Evolutionary conservation across 2,797 vertebrate genomes (phyloP).

Genomic region (Dryobates pubescens): DNA sequence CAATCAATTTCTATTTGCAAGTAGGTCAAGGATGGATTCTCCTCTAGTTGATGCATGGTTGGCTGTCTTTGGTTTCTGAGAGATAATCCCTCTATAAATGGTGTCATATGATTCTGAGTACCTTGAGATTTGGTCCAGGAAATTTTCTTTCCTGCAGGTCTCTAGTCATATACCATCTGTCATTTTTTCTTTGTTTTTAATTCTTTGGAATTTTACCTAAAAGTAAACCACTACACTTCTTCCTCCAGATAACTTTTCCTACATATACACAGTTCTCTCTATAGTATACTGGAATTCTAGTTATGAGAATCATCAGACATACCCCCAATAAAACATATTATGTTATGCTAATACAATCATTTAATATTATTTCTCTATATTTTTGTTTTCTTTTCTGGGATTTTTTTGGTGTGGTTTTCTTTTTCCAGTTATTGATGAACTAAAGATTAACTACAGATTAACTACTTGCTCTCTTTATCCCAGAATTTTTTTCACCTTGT

Average conservation of each 20-base stretch:
- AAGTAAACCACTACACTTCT: not conserved
- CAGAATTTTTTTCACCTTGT: not conserved
- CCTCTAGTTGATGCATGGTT: not conserved
- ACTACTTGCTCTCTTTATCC: not conserved
- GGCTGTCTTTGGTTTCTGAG: not conserved
- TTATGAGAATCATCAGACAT: not conserved
- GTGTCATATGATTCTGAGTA: not conserved
- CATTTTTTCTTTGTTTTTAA: not conserved
- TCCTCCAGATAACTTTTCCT: not conserved
- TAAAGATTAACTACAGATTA: not conserved
- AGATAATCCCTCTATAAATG: conserved; percentile 23
- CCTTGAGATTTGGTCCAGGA: conserved; percentile 12
- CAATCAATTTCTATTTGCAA: not conserved
- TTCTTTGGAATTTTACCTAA: not conserved
- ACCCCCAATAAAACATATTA: not conserved
- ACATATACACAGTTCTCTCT: not conserved
- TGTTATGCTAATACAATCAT: not conserved
- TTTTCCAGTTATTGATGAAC: not conserved
- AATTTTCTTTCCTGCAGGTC: not conserved
- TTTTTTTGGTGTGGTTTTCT: not conserved
- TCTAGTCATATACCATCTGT: not conserved
- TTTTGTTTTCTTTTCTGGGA: not conserved
- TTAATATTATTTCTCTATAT: not conserved
- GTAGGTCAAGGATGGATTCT: conserved; percentile 34
- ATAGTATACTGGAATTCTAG: not conserved